Base-by-base conservation (phyloP, 2,113 vertebrate species). In the Halcyon malimbica region DNA sequence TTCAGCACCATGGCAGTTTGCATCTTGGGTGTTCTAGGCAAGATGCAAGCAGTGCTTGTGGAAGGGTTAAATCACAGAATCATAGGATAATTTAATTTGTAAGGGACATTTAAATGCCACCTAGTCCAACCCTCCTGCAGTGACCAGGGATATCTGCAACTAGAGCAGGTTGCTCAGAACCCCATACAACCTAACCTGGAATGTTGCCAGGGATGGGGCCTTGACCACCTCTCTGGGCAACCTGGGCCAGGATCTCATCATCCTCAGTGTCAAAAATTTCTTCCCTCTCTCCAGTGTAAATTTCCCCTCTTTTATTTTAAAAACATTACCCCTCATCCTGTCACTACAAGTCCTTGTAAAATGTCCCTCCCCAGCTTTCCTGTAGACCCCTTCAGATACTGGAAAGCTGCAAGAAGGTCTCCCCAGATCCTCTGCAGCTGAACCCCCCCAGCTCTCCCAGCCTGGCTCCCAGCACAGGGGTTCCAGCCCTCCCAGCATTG, bases 241-340 rank as follows among this genome's bases (percentile, higher is more conserved):
- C 35, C 1, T 39, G 17, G 9, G 7, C 6, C 35, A 53, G 19
- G 9, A 42, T 12, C 26, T 75, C 29, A 53, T 16, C 16, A 13
- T 19, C 7, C 4, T 23, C 14, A 23, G 0, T 0, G 0, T 10
- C 19, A 74, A 92, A 44, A 18, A 14, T 1, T 1, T 9, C 11
- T 18, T 59, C 4, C 8, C n/a, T 46, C 5, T 2, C 9, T n/a
- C 11, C 14, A 64, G 8, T 13, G 12, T 41, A 6, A 69, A 56
- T 25, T 0, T 50, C 20, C 12, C 4, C 7, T 39, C 13, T 46
- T 63, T 39, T 42, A 29, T 0, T n/a, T 67, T 68, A 16, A 83
- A 73, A 26, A 2, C 13, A 39, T 35, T 1, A 13, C 3, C 5
- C 13, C 11, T 20, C 64, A 4, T 63, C 28, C 19, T 42, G 1